Conservation (phyloP, 2,797 vertebrate species). For the Tenualosa ilisha region DNA sequence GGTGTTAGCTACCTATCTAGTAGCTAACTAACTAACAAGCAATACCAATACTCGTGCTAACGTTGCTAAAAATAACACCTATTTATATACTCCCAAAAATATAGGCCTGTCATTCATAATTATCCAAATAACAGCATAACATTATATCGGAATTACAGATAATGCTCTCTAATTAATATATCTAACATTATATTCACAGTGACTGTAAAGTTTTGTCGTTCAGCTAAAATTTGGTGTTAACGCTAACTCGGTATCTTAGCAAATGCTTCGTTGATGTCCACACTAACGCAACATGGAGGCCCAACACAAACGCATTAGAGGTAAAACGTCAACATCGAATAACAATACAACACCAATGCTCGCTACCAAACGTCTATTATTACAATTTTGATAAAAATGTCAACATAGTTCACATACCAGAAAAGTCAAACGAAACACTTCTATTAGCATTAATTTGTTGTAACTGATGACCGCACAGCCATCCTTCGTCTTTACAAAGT, state of each 20-base stretch:
- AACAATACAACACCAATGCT: neutral
- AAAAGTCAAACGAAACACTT: neutral
- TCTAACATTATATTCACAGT: neutral
- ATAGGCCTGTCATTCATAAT: too few relatives aligned
- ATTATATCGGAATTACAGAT: neutral
- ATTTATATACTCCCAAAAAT: neutral
- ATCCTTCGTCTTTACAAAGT: neutral
- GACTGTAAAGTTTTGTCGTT: neutral
- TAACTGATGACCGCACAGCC: neutral
- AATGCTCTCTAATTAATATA: neutral
- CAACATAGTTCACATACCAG: neutral
- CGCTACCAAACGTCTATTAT: neutral
- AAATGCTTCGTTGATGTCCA: neutral
- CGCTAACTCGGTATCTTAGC: neutral
- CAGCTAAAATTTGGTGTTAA: neutral
- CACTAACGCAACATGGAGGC: neutral
- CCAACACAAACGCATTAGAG: neutral
- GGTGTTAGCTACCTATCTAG: neutral
- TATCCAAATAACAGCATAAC: neutral
- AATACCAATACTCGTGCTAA: neutral
- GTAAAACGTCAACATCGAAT: neutral
- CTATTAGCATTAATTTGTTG: neutral
- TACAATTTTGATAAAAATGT: neutral
- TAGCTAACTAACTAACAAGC: neutral
- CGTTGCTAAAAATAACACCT: neutral